A percentile compares a stretch with the other conserved stretches of the same genome.
Evolutionary conservation across 2,797 vertebrate genomes (phyloP).

Genomic region (Spheniscus humboldti): DNA sequence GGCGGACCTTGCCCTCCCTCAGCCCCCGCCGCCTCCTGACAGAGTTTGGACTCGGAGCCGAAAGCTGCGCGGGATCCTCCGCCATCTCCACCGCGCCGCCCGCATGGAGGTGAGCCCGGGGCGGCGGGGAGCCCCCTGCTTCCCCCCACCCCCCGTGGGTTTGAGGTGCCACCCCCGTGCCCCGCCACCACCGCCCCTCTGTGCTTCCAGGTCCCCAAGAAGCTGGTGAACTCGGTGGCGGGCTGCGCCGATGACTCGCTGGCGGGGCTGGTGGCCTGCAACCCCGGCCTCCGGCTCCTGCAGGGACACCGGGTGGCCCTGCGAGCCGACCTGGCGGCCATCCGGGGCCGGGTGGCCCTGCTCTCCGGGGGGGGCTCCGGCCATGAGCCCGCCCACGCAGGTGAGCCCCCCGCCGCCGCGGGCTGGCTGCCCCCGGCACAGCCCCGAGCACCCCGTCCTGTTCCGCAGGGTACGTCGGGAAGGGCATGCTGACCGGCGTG

Average conservation of each 20-base stretch:
- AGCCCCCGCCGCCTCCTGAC: neutral
- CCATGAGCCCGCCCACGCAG: slow-evolving; percentile 93
- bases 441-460: rapidly evolving
- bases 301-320: slow-evolving; percentile 85
- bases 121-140: neutral
- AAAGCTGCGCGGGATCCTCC: neutral
- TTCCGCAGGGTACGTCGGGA: slow-evolving; percentile 84
- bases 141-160: rapidly evolving
- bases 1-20: neutral
- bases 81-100: neutral
- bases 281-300: slow-evolving; percentile 76
- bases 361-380: slow-evolving; percentile 92
- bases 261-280: slow-evolving; percentile 78
- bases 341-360: slow-evolving; percentile 85
- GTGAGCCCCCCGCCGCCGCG: slow-evolving; percentile 1
- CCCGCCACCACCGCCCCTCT: neutral
- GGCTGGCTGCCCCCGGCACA: rapidly evolving
- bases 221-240: slow-evolving; percentile 81
- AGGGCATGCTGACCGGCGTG: slow-evolving; percentile 90
- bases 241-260: slow-evolving; percentile 87
- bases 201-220: slow-evolving; percentile 74
- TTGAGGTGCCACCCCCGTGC: neutral
- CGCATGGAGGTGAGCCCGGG: neutral
- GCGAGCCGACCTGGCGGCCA: slow-evolving; percentile 75
- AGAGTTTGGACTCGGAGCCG: neutral